phyloP scores from a whole-genome alignment of 2,888 invertebrate genomes.

The Halictus quadricinctus region DNA sequence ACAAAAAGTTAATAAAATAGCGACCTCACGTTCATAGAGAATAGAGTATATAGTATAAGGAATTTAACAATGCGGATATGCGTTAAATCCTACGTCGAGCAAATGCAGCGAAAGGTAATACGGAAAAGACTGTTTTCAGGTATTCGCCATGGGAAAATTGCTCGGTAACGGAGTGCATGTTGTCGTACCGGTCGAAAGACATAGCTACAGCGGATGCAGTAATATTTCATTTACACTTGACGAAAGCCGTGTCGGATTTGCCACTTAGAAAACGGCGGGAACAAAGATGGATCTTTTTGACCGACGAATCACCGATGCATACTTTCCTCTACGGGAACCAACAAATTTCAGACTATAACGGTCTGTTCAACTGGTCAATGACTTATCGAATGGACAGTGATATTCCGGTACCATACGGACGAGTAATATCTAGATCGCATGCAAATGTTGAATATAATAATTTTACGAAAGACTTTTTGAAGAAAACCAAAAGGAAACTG shows the following conservation, averaged over 20 bases:
- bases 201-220: conserved; percentile 86
- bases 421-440: conserved; percentile 80
- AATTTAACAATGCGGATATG: neutral
- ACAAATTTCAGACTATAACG: conserved; percentile 83
- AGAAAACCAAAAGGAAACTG: conserved; percentile 79
- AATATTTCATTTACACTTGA: conserved; percentile 85
- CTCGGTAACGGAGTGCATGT: conserved; percentile 86
- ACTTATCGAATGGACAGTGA: conserved; percentile 87
- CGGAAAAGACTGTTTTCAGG: conserved; percentile 77
- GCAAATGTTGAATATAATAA: conserved; percentile 72
- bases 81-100: no score
- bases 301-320: conserved; percentile 87
- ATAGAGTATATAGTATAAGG: neutral
- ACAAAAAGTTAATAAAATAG: conserved; percentile 67
- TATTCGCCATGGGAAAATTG: conserved; percentile 85
- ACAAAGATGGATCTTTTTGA: conserved; percentile 89
- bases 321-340: conserved; percentile 83
- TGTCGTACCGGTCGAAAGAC: conserved; percentile 84
- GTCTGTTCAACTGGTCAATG: conserved; percentile 90
- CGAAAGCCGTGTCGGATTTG: conserved; percentile 82
- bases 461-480: conserved; percentile 68
- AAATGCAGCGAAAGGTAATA: neutral
- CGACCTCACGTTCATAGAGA: neutral
- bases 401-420: conserved; percentile 87
- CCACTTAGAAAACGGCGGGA: conserved; percentile 82